Conservation (phyloP, 2,113 vertebrate species). For the human region DNA sequence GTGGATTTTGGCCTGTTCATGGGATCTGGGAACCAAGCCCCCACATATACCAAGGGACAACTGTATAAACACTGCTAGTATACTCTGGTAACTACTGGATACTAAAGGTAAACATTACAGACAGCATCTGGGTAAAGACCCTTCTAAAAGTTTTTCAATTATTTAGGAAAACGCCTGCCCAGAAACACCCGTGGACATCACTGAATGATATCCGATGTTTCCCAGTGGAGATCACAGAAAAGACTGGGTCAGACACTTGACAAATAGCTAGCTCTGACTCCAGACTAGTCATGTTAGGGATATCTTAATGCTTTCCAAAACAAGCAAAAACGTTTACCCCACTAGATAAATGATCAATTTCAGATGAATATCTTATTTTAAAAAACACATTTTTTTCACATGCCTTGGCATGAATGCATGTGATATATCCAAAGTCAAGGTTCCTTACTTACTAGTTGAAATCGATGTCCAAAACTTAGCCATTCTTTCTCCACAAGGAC, state of each 20-base stretch:
- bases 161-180: not conserved
- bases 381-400: not conserved
- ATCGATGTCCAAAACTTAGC: conserved; percentile 97
- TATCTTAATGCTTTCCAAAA: not conserved
- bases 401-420: not conserved
- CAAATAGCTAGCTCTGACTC: not conserved
- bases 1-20: not conserved
- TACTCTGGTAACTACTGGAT: not conserved
- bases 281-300: not conserved
- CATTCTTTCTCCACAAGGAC: conserved; percentile 98
- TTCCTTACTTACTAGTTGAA: conserved; percentile 91
- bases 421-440: not conserved
- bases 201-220: not conserved
- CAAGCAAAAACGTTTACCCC: not conserved
- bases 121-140: not conserved
- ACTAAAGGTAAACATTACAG: not conserved
- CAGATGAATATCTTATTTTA: not conserved
- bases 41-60: not conserved
- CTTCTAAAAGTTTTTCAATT: not conserved
- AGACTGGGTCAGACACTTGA: not conserved
- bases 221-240: not conserved
- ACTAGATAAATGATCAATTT: not conserved
- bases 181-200: not conserved
- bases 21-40: not conserved
- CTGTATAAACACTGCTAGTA: not conserved